Base-by-base conservation (phyloP, 1,140 invertebrate genomes). In the Danaus plexippus region DNA sequence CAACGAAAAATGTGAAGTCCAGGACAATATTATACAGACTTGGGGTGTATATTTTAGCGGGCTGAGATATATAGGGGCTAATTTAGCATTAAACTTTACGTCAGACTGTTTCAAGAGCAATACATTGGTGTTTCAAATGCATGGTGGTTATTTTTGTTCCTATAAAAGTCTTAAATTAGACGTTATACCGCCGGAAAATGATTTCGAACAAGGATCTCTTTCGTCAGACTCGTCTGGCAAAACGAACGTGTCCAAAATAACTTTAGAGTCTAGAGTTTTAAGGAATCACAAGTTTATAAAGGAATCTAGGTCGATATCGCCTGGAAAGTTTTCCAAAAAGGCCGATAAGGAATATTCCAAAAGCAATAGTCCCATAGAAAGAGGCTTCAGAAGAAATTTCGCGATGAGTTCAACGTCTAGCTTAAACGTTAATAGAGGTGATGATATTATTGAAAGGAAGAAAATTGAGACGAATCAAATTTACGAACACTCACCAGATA, bases 21-120 rank as follows among this genome's bases (percentile, higher is more conserved):
- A 73, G 32, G 90, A 92, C 69, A 82, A 80, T 18, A 77, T 92
- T 7, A 77, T 95, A 10, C 91, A 94, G 57, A 92, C 94, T 1
- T 96, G 95, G 94, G 92, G 93, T n/a, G 90, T 97, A 6, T 92
- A 94, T 68, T 93, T 97, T 59, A 93, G 91, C 54, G 94, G 94
- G 9, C 88, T 97, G 8, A 88, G 92, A 46, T 95, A 94, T 64
- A 89, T 97, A 18, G 93, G 94, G 18, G 90, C 92, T 42, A 93
- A 94, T 83, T 77, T 93, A 55, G 87, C 90, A n/a, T 69, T 87
- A 55, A 89, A 90, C 62, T 92, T 93, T 73, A 90, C 94, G 43
- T 91, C 92, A 11, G 88, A 89, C 11, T 91, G 92, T 63, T 92
- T 96, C 60, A 89, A 90, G 65, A 82, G 90, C 11, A 96, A 97